A percentile compares a stretch with the other conserved stretches of the same genome.
Conservation (phyloP, 2,113 vertebrate genomes). For the Hirundichthys speculiger region DNA sequence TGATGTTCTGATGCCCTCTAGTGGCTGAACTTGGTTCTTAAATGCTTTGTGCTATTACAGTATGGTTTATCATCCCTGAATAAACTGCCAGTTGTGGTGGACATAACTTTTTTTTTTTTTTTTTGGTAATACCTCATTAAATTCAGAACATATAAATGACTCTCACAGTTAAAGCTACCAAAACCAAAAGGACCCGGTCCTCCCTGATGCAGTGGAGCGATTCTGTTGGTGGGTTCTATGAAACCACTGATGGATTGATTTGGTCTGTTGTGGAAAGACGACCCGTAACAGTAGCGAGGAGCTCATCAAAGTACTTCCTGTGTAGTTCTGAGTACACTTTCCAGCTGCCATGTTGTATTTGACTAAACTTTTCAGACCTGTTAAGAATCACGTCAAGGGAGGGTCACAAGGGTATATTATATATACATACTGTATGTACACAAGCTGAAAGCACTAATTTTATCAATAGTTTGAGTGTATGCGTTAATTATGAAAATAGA, state of each 20-base stretch:
- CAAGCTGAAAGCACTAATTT: constrained; percentile 97
- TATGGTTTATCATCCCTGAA: constrained; percentile 11
- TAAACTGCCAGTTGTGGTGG: constrained; percentile 1
- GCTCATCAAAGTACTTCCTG: constrained; percentile 11
- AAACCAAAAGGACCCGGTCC: constrained; percentile 53
- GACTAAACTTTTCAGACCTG: constrained; percentile 48
- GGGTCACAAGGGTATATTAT: constrained; percentile 67
- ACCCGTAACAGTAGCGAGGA: no score
- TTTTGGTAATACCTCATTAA: constrained; percentile 51
- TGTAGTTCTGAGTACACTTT: constrained; percentile 13
- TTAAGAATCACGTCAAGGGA: constrained; percentile 63
- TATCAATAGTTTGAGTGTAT: constrained; percentile 87
- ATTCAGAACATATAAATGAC: constrained; percentile 25
- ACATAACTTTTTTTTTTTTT: constrained; percentile 4
- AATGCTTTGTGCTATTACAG: neutral
- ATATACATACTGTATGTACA: constrained; percentile 79
- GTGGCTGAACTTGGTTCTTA: constrained; percentile 12
- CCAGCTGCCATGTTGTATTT: constrained; percentile 26
- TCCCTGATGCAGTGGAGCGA: neutral
- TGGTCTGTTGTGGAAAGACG: no score
- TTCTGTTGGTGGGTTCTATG: no score
- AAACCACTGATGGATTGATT: no score
- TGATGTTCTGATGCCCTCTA: constrained; percentile 28
- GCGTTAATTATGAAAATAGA: constrained; percentile 88
- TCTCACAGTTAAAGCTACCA: constrained; percentile 32